Conservation (phyloP, 2,888 invertebrate genomes). For the Rhodophaea formosa region DNA sequence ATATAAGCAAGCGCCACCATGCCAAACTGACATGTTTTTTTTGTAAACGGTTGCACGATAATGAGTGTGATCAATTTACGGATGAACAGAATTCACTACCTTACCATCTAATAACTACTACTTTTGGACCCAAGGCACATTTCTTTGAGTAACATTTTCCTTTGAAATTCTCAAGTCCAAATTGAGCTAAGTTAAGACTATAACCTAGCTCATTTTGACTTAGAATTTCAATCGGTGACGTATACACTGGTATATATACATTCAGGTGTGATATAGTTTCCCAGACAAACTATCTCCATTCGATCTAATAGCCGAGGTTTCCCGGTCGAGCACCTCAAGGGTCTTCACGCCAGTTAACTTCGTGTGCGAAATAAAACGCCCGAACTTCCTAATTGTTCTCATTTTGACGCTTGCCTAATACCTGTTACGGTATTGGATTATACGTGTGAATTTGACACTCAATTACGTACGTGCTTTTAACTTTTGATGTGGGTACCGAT, state of each 20-base stretch:
- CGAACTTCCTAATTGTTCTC: conserved; percentile 8
- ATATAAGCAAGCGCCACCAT: too few species aligned
- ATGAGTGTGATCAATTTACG: too few species aligned
- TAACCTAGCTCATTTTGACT: too few species aligned
- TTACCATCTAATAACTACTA: too few species aligned
- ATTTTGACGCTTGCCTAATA: conserved; percentile 1
- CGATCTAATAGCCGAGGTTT: neutral
- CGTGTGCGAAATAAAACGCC: conserved; percentile 5
- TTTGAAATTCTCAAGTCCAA: too few species aligned
- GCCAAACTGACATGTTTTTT: too few species aligned
- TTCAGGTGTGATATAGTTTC: neutral
- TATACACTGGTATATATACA: neutral
- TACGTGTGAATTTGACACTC: conserved; percentile 12
- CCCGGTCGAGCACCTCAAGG: neutral
- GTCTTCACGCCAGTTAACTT: conserved; percentile 6
- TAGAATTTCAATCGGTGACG: neutral
- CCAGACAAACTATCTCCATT: neutral
- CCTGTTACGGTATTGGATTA: conserved; percentile 7
- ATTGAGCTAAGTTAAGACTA: too few species aligned
- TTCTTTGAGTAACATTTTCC: too few species aligned
- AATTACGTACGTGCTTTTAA: conserved; percentile 10
- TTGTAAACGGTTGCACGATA: too few species aligned
- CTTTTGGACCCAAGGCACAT: too few species aligned
- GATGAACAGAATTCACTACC: too few species aligned
- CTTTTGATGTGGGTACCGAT: conserved; percentile 6